These are phyloP conservation scores for Caenorhabditis sp. DNA, from an alignment of 2,888 invertebrate species.

Conservation along the genomic window DNA sequence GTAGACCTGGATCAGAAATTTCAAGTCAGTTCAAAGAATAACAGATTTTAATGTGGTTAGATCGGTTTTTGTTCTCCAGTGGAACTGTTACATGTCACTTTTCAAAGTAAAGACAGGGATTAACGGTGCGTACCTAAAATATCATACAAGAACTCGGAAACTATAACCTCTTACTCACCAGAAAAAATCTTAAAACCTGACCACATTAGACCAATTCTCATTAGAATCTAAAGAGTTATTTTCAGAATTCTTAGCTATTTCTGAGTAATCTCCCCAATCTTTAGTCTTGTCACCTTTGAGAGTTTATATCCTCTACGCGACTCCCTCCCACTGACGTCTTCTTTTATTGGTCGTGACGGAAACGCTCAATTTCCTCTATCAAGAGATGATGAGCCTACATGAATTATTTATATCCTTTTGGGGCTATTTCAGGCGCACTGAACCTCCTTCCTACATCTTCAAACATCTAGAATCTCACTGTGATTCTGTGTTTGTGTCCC, in stretches of 20 bases:
- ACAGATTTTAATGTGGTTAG: too few relatives aligned
- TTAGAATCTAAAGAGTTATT: background rate
- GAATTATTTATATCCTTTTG: conserved; percentile 28
- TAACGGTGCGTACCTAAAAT: too few relatives aligned
- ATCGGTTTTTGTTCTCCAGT: too few relatives aligned
- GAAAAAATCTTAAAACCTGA: background rate
- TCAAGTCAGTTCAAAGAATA: too few relatives aligned
- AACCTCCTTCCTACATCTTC: background rate
- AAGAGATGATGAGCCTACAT: conserved; percentile 7
- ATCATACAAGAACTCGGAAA: too few relatives aligned
- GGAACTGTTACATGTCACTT: too few relatives aligned
- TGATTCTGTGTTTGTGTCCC: background rate
- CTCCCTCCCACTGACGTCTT: background rate
- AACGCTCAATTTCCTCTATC: background rate
- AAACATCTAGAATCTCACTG: background rate
- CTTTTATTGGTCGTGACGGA: conserved; percentile 4
- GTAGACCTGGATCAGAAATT: too few relatives aligned
- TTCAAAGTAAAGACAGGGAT: too few relatives aligned
- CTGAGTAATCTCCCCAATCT: background rate
- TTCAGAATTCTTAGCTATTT: background rate
- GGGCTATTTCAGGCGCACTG: background rate
- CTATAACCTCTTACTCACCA: too few relatives aligned
- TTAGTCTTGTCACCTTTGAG: background rate
- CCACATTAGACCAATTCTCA: background rate
- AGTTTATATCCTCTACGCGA: too few relatives aligned